Evolutionary conservation across 2,888 invertebrate genomes (phyloP).

Genomic region (Deilephila porcellus): DNA sequence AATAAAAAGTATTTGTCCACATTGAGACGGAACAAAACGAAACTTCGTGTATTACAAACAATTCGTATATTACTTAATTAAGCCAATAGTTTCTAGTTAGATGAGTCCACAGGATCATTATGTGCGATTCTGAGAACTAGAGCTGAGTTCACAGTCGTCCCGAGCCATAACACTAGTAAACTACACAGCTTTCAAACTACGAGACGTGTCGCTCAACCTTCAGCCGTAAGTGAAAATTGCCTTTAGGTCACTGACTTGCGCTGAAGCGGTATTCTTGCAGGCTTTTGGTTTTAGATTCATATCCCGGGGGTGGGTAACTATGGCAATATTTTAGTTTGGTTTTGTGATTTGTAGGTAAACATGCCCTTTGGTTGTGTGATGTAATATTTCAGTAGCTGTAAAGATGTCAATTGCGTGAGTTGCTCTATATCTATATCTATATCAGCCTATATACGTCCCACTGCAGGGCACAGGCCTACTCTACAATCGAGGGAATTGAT

Average conservation of each 20-base stretch:
- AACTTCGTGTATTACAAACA: background rate
- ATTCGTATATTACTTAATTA: background rate
- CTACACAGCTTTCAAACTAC: background rate
- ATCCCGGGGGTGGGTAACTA: no score
- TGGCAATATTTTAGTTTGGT: no score
- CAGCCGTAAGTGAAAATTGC: constrained; percentile 2
- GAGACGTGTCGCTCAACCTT: background rate
- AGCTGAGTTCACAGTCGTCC: background rate
- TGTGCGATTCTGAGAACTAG: background rate
- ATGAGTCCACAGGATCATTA: background rate
- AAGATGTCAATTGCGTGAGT: no score
- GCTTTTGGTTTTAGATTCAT: background rate
- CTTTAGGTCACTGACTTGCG: background rate
- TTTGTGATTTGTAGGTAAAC: no score
- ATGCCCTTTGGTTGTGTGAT: no score
- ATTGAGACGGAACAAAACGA: no score
- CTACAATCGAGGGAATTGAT: no score
- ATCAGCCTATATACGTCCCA: no score
- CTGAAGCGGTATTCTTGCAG: background rate
- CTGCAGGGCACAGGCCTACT: no score
- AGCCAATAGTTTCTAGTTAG: background rate
- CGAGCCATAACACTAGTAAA: background rate
- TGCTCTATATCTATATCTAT: no score
- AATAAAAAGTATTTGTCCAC: no score
- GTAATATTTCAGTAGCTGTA: no score